A percentile compares a stretch with the other conserved stretches of the same genome.
Conservation (phyloP, 1,140 invertebrate species). For the Sycophila sp. region DNA sequence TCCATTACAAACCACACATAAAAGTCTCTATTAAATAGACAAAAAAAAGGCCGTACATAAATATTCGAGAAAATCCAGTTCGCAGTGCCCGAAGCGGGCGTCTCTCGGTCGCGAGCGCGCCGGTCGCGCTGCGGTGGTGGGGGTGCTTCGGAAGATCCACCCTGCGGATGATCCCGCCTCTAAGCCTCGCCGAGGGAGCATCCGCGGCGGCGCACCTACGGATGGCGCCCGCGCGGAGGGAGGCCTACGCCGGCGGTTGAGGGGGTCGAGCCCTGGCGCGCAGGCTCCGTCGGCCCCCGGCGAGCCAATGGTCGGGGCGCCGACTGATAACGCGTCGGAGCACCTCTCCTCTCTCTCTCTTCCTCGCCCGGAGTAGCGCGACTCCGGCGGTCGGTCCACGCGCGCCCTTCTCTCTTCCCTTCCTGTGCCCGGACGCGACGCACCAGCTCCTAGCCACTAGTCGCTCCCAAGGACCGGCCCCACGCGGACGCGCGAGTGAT, state of each 20-base stretch:
- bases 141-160: constrained; percentile 46
- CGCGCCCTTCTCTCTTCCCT: constrained; percentile 45
- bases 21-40: too few species aligned
- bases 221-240: constrained; percentile 31
- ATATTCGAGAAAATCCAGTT: too few species aligned
- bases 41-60: too few species aligned
- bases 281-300: constrained; percentile 65
- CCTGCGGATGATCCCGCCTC: constrained; percentile 65
- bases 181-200: too few species aligned
- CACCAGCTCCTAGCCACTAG: constrained; percentile 26
- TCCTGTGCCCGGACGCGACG: constrained; percentile 39
- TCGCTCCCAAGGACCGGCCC: not conserved
- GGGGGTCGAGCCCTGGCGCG: constrained; percentile 43
- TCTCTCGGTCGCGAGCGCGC: too few species aligned
- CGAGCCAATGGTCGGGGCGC: constrained; percentile 66
- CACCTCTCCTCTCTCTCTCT: constrained; percentile 54
- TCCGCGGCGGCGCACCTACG: constrained; percentile 37
- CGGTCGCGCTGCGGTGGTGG: not conserved
- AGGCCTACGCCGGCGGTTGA: constrained; percentile 35
- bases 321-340: constrained; percentile 63
- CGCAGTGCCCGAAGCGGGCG: too few species aligned
- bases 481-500: not conserved
- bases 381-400: constrained; percentile 56
- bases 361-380: constrained; percentile 43
- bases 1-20: too few species aligned